A percentile compares a stretch with the other conserved stretches of the same genome.
phyloP scores from a whole-genome alignment of 2,113 vertebrate genomes.

The Ciconia maguari region DNA sequence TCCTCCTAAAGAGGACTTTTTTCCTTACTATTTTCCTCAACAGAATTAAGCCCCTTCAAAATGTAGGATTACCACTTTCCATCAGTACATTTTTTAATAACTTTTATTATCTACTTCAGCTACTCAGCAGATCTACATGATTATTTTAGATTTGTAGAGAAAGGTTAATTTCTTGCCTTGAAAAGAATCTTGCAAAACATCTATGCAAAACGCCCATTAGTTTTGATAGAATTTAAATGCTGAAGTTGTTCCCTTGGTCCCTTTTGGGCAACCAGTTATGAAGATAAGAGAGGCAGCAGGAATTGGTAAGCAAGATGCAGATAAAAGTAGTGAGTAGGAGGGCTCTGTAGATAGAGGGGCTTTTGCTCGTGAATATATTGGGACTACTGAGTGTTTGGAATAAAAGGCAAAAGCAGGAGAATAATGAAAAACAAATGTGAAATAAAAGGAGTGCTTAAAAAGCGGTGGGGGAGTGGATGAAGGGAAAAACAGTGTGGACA shows the following conservation, averaged over 20 bases:
- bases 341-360: not conserved
- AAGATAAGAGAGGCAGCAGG: not conserved
- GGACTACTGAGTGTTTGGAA: not conserved
- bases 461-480: rapidly evolving
- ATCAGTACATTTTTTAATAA: not conserved
- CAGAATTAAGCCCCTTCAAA: not conserved
- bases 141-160: not conserved
- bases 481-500: not conserved
- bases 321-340: not conserved
- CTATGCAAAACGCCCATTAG: not conserved
- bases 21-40: not conserved
- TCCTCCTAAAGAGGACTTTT: not conserved
- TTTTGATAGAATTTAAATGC: not conserved
- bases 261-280: not conserved
- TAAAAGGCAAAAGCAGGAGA: not conserved
- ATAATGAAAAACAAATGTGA: not conserved
- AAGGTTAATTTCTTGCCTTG: not conserved
- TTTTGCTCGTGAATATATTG: not conserved
- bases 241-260: not conserved
- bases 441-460: not conserved
- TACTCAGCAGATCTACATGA: not conserved
- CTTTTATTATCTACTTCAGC: not conserved
- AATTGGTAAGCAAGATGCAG: not conserved
- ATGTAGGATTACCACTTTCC: not conserved
- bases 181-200: not conserved